A percentile compares a stretch with the other conserved stretches of the same genome.
Evolutionary conservation across 1,140 invertebrate species (phyloP).

Genomic region (Rhyzopertha dominica): DNA sequence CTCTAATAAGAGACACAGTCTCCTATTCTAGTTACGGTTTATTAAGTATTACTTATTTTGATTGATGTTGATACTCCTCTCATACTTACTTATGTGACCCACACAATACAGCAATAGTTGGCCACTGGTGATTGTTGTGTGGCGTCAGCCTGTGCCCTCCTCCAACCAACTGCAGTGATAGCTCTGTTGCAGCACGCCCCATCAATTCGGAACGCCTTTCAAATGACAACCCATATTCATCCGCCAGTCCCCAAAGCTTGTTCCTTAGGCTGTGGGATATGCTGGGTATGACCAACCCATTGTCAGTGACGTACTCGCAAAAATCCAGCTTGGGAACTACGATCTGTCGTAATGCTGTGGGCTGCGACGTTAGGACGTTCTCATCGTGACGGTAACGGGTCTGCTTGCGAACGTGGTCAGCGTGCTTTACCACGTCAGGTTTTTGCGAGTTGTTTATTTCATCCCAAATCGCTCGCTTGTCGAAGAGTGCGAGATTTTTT

Average conservation of each 20-base stretch:
- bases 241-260: conserved; percentile 61
- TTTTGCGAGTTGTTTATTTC: conserved; percentile 64
- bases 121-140: conserved; percentile 76
- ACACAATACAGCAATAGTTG: conserved; percentile 70
- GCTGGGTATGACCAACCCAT: conserved; percentile 73
- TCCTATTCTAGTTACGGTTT: too few relatives aligned
- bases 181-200: conserved; percentile 71
- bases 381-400: conserved; percentile 66
- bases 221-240: conserved; percentile 60
- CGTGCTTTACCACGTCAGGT: conserved; percentile 57
- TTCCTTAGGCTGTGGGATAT: conserved; percentile 62
- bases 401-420: conserved; percentile 22
- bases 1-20: too few relatives aligned
- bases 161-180: conserved; percentile 71
- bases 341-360: conserved; percentile 65
- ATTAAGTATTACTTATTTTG: too few relatives aligned
- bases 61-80: too few relatives aligned
- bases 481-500: conserved; percentile 85
- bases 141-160: conserved; percentile 69
- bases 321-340: conserved; percentile 57
- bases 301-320: conserved; percentile 74
- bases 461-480: conserved; percentile 76
- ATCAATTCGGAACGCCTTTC: conserved; percentile 69
- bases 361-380: conserved; percentile 69
- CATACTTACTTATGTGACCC: conserved; percentile 54